Percentiles rank a stretch among this genome's conserved stretches.
phyloP scores from a whole-genome alignment of 2,888 invertebrate species.

The Troglohyphantes excavatus region DNA sequence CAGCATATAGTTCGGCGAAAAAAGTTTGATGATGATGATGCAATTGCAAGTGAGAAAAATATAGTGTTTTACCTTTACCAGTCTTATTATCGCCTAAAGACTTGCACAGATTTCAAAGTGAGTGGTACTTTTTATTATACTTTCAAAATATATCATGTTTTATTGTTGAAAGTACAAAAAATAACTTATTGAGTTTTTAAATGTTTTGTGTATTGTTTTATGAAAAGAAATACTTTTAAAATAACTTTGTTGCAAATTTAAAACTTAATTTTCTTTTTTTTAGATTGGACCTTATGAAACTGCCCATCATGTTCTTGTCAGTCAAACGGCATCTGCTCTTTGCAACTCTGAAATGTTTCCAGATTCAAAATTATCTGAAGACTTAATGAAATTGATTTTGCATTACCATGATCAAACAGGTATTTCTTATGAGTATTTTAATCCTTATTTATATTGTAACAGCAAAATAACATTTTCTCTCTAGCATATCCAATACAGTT shows the following conservation, averaged over 20 bases:
- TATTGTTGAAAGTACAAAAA: not conserved
- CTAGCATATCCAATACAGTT: no score
- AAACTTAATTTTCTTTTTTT: not conserved
- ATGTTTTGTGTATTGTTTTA: not conserved
- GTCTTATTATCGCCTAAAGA: slow-evolving; percentile 66
- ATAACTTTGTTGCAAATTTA: not conserved
- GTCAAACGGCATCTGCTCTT: slow-evolving; percentile 67
- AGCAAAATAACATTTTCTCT: no score
- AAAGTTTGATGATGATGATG: slow-evolving; percentile 43
- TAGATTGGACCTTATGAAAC: slow-evolving; percentile 59
- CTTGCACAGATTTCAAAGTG: slow-evolving; percentile 56
- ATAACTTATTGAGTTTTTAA: not conserved
- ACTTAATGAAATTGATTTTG: slow-evolving; percentile 69
- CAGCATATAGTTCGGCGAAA: slow-evolving; percentile 57
- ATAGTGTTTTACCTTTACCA: slow-evolving; percentile 76
- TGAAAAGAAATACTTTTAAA: not conserved
- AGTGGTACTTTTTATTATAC: not conserved
- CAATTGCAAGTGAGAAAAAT: slow-evolving; percentile 52
- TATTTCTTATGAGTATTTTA: slow-evolving; percentile 1
- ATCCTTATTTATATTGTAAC: no score
- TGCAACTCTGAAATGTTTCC: slow-evolving; percentile 76
- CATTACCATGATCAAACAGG: slow-evolving; percentile 65
- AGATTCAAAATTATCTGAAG: slow-evolving; percentile 58
- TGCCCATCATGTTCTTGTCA: slow-evolving; percentile 68
- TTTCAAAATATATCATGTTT: not conserved